These are phyloP conservation scores for Vanacampus margaritifer DNA, from an alignment of 2,113 vertebrate genomes.

Conservation along the genomic window DNA sequence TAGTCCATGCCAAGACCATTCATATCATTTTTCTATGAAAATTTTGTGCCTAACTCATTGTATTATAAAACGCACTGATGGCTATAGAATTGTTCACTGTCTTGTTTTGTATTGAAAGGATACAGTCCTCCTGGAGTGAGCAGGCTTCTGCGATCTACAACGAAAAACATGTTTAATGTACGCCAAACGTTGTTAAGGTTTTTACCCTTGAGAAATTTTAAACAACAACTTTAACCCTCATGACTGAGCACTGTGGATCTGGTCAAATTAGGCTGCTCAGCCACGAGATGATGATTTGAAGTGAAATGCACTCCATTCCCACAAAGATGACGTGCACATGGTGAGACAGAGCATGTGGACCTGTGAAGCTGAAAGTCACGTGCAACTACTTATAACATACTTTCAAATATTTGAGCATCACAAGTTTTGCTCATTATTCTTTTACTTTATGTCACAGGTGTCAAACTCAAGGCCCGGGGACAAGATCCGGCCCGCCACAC, in stretches of 20 bases:
- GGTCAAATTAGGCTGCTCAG: background rate
- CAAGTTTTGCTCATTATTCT: background rate
- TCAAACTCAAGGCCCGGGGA: too few species aligned
- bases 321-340: conserved; percentile 39
- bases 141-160: conserved; percentile 88
- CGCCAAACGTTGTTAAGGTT: background rate
- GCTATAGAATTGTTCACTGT: too few species aligned
- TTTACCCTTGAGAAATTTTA: background rate
- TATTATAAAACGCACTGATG: too few species aligned
- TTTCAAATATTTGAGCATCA: conserved; percentile 27
- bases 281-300: conserved; percentile 1
- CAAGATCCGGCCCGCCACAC: too few species aligned
- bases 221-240: background rate
- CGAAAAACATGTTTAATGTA: background rate
- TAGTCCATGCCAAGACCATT: too few species aligned
- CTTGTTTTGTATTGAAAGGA: conserved; percentile 73
- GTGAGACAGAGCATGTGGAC: conserved; percentile 16
- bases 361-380: too few species aligned
- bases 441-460: too few species aligned
- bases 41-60: too few species aligned
- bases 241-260: background rate
- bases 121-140: conserved; percentile 92
- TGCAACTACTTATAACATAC: conserved; percentile 27
- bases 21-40: too few species aligned
- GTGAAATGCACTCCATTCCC: conserved; percentile 28